These are phyloP conservation scores for Drosophila sulfurigaster DNA, from an alignment of 1,140 invertebrate genomes.

Conservation along the genomic window DNA sequence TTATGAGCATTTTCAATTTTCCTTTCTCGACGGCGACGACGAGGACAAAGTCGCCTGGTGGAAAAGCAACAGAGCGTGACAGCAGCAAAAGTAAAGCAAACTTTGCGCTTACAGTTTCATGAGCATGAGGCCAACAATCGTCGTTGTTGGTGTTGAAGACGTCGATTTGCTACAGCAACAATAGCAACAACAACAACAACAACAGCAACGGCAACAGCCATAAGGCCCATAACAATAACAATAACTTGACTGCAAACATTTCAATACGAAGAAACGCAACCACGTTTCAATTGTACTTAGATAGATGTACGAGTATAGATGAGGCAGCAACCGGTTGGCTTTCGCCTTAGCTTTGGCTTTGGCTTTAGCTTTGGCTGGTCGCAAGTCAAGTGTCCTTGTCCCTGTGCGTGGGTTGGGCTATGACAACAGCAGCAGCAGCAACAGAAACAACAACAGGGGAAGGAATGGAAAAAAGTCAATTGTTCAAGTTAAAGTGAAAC, in stretches of 20 bases:
- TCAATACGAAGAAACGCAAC: slow-evolving; percentile 73
- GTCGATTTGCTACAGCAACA: slow-evolving; percentile 66
- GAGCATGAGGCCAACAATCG: slow-evolving; percentile 59
- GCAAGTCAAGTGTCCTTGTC: slow-evolving; percentile 65
- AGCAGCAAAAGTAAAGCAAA: slow-evolving; percentile 80
- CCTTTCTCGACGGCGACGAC: slow-evolving; percentile 14
- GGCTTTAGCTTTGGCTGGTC: slow-evolving; percentile 32
- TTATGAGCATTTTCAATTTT: slow-evolving; percentile 83
- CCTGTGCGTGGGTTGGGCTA: slow-evolving; percentile 14
- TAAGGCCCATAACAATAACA: slow-evolving; percentile 76
- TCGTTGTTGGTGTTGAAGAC: slow-evolving; percentile 51
- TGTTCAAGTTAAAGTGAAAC: slow-evolving; percentile 81
- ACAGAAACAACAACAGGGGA: slow-evolving; percentile 31
- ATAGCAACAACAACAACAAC: slow-evolving; percentile 30
- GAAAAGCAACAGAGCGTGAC: slow-evolving; percentile 76
- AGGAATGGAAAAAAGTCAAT: slow-evolving; percentile 63
- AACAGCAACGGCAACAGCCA: slow-evolving; percentile 38
- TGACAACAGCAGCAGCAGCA: slow-evolving; percentile 35
- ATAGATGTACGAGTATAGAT: slow-evolving; percentile 47
- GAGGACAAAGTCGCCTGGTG: slow-evolving; percentile 23
- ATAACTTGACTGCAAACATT: slow-evolving; percentile 81
- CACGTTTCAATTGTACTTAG: slow-evolving; percentile 73
- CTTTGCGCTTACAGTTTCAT: slow-evolving; percentile 79
- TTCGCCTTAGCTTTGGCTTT: slow-evolving; percentile 17
- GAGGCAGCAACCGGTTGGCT: slow-evolving; percentile 62